phyloP scores from a whole-genome alignment of 2,113 vertebrate species.

The Sander vitreus region DNA sequence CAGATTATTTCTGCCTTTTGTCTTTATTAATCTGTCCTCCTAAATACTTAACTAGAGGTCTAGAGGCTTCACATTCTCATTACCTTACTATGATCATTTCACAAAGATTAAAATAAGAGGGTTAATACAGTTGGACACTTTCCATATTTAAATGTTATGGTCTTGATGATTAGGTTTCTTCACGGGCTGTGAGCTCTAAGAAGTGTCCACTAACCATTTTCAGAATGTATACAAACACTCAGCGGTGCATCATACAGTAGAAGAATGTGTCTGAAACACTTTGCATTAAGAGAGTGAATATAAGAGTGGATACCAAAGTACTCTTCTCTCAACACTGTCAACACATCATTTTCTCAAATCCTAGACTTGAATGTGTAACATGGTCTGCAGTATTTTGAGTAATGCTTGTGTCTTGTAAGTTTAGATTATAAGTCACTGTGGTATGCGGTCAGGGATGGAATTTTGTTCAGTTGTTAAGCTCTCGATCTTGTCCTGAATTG shows the following conservation, averaged over 20 bases:
- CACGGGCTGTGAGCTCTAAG: neutral
- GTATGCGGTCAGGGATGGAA: constrained; percentile 26
- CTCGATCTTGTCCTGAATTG: constrained; percentile 47
- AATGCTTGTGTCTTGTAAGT: constrained; percentile 38
- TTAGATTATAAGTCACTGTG: constrained; percentile 45
- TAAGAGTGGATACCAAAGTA: constrained; percentile 7
- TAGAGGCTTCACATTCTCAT: constrained; percentile 22
- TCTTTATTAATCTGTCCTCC: neutral
- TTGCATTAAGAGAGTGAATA: neutral
- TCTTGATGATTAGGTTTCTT: neutral
- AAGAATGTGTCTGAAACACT: neutral
- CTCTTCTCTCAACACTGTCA: neutral
- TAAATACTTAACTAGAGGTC: constrained; percentile 21
- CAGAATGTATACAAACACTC: neutral
- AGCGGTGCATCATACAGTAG: neutral
- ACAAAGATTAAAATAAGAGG: constrained; percentile 5
- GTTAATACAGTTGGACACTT: neutral
- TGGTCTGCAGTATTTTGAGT: constrained; percentile 28
- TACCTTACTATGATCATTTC: neutral
- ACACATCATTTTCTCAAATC: constrained; percentile 14
- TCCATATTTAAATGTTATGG: neutral
- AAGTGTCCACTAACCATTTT: neutral
- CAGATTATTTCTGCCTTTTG: neutral
- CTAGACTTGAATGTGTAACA: constrained; percentile 16
- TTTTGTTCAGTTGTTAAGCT: constrained; percentile 32